Evolutionary conservation across 2,113 vertebrate genomes (phyloP).

Genomic region (Bucco capensis): DNA sequence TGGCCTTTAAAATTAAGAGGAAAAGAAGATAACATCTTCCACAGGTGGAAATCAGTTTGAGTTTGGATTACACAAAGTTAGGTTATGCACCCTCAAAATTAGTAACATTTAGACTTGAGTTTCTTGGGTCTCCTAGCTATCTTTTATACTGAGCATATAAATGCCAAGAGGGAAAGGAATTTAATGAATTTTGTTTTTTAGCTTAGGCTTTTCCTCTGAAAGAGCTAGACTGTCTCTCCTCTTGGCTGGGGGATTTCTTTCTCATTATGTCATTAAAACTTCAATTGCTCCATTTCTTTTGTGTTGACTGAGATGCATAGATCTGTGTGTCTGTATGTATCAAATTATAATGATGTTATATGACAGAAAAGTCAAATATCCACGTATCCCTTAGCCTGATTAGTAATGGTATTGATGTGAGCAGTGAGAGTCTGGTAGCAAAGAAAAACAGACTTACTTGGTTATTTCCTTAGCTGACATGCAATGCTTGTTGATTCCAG

Average conservation of each 20-base stretch:
- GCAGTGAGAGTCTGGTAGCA: not conserved
- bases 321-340: not conserved
- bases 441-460: not conserved
- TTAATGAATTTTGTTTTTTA: constrained; percentile 16
- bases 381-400: not conserved
- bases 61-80: not conserved
- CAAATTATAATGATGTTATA: constrained; percentile 29
- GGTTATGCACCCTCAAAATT: not conserved
- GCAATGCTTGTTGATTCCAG: not conserved
- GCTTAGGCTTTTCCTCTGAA: constrained; percentile 12
- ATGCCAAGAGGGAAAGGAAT: constrained; percentile 12
- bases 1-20: not conserved
- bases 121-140: not conserved
- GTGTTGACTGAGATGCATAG: constrained; percentile 1
- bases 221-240: not conserved
- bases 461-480: not conserved
- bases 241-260: constrained; percentile 47
- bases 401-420: constrained; percentile 20
- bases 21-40: not conserved
- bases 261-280: constrained; percentile 40
- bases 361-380: not conserved
- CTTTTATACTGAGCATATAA: not conserved
- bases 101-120: not conserved
- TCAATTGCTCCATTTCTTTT: constrained; percentile 37
- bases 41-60: not conserved